Conservation (phyloP, 1,140 invertebrate species). For the Cherax destructor region DNA sequence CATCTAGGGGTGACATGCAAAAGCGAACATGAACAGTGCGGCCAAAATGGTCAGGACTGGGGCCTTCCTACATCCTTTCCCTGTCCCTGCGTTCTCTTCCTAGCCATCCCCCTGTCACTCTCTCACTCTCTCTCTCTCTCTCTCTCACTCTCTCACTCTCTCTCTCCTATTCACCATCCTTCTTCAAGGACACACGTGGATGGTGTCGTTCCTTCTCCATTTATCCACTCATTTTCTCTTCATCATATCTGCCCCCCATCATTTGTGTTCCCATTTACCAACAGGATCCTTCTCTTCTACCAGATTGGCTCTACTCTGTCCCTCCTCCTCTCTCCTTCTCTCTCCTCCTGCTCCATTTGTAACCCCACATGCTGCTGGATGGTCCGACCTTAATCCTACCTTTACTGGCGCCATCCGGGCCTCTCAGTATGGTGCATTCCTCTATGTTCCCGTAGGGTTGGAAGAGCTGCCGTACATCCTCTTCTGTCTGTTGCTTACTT, state of each 20-base stretch:
- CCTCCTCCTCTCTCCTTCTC: constrained; percentile 11
- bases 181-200: neutral
- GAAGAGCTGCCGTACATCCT: constrained; percentile 98
- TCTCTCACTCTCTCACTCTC: neutral
- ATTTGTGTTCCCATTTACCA: neutral
- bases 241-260: neutral
- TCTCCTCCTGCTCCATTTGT: constrained; percentile 7
- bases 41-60: neutral
- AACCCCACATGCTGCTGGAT: neutral
- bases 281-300: neutral
- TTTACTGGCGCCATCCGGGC: constrained; percentile 97
- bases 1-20: constrained; percentile 36
- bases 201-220: neutral
- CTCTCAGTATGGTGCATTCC: constrained; percentile 98
- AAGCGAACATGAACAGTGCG: constrained; percentile 42
- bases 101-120: neutral
- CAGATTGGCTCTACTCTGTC: neutral
- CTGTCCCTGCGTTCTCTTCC: constrained; percentile 13
- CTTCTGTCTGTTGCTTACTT: constrained; percentile 99
- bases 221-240: neutral
- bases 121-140: no score
- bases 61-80: constrained; percentile 21
- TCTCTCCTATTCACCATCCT: constrained; percentile 2
- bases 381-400: constrained; percentile 81
- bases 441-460: constrained; percentile 97